Conservation (phyloP, 2,113 vertebrate species). For the Noturus placidus region DNA sequence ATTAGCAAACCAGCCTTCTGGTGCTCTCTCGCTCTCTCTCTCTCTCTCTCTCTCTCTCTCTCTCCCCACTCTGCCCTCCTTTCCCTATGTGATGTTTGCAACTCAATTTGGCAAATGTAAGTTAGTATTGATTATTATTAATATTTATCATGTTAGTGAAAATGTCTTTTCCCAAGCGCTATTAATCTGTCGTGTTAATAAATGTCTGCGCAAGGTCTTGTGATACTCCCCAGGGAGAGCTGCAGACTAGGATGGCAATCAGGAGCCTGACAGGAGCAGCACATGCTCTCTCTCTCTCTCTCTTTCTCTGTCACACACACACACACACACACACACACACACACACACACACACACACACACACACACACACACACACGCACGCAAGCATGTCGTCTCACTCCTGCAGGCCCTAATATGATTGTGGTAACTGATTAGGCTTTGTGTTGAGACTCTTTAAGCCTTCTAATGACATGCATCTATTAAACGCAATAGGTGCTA, state of each 20-base stretch:
- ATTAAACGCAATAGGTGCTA: slow-evolving; percentile 44
- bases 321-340: slow-evolving; percentile 29
- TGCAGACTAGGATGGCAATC: slow-evolving; percentile 80
- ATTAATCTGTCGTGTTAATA: slow-evolving; percentile 89
- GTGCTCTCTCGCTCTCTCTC: background rate
- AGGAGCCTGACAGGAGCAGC: slow-evolving; percentile 65
- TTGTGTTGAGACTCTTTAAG: slow-evolving; percentile 46
- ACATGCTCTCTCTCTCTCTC: slow-evolving; percentile 53
- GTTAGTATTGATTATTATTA: slow-evolving; percentile 91
- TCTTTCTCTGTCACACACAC: slow-evolving; percentile 41
- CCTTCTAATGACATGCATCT: slow-evolving; percentile 48
- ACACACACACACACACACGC: slow-evolving; percentile 31
- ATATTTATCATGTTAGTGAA: slow-evolving; percentile 88
- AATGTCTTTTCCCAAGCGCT: slow-evolving; percentile 78
- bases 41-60: background rate
- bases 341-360: slow-evolving; percentile 27
- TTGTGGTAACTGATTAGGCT: slow-evolving; percentile 52
- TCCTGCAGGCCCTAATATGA: slow-evolving; percentile 46
- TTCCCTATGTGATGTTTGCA: slow-evolving; percentile 74
- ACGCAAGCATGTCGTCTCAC: slow-evolving; percentile 17
- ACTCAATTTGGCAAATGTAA: slow-evolving; percentile 79
- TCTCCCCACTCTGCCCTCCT: slow-evolving; percentile 1
- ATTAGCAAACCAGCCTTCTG: slow-evolving; percentile 48
- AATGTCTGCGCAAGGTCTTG: slow-evolving; percentile 72
- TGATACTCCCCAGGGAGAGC: slow-evolving; percentile 66